phyloP scores from a whole-genome alignment of 1,140 invertebrate genomes.

The Drosophila eugracilis region DNA sequence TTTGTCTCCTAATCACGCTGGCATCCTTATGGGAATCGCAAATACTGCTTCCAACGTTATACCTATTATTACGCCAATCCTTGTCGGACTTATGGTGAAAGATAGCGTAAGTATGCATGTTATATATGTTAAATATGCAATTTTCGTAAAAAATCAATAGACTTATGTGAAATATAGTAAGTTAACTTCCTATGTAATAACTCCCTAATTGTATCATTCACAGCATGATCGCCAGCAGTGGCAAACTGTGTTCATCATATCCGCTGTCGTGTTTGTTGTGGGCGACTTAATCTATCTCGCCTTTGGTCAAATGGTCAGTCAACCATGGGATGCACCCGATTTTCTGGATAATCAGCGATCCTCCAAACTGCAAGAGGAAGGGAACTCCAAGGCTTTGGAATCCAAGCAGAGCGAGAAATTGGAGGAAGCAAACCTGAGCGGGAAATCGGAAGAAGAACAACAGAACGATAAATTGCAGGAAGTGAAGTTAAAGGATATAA shows the following conservation, averaged over 20 bases:
- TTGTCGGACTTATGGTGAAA: slow-evolving; percentile 87
- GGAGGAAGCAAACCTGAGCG: not conserved
- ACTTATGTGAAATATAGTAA: too few relatives aligned
- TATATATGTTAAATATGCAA: too few relatives aligned
- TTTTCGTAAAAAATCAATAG: too few relatives aligned
- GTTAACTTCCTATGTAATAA: too few relatives aligned
- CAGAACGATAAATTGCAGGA: too few relatives aligned
- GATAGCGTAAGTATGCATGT: slow-evolving; percentile 87
- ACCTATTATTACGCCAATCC: slow-evolving; percentile 89
- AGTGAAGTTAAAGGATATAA: not conserved
- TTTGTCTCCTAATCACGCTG: slow-evolving; percentile 91
- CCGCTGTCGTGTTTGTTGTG: slow-evolving; percentile 88
- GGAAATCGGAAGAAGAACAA: not conserved
- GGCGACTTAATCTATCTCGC: slow-evolving; percentile 89
- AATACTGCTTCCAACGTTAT: slow-evolving; percentile 90
- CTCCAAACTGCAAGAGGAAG: slow-evolving; percentile 25
- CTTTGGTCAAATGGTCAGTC: slow-evolving; percentile 88
- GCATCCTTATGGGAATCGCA: slow-evolving; percentile 88
- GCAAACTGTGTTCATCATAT: slow-evolving; percentile 91
- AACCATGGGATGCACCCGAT: slow-evolving; percentile 88
- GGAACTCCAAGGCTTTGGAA: slow-evolving; percentile 41
- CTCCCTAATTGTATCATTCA: too few relatives aligned
- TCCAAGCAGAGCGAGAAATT: not conserved
- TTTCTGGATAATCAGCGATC: slow-evolving; percentile 37
- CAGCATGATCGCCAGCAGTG: slow-evolving; percentile 87